These are phyloP conservation scores for Diadegma fenestrale DNA, from an alignment of 2,888 invertebrate genomes.

Conservation along the genomic window DNA sequence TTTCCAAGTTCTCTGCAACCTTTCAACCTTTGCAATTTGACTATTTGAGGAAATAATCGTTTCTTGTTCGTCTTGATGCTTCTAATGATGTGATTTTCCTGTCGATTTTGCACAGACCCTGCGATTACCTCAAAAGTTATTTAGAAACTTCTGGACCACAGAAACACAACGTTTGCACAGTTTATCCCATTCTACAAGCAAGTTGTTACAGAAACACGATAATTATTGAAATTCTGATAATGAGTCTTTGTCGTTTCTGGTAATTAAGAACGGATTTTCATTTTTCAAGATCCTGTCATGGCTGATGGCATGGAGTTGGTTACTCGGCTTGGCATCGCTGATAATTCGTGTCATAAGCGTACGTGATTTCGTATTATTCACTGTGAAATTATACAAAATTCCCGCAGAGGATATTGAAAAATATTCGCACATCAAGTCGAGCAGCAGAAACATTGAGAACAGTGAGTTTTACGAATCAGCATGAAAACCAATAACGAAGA, in stretches of 20 bases:
- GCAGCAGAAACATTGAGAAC: slow-evolving; percentile 40
- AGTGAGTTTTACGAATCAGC: slow-evolving; percentile 45
- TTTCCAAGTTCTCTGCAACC: neutral
- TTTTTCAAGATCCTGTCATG: slow-evolving; percentile 70
- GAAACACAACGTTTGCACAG: slow-evolving; percentile 64
- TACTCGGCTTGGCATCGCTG: slow-evolving; percentile 70
- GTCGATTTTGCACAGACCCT: slow-evolving; percentile 69
- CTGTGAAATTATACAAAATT: slow-evolving; percentile 72
- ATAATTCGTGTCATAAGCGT: slow-evolving; percentile 69
- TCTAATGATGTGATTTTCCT: neutral
- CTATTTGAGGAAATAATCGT: neutral
- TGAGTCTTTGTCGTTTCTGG: neutral
- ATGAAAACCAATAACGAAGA: neutral
- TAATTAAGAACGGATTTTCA: neutral
- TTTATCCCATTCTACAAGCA: slow-evolving; percentile 70
- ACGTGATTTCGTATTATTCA: slow-evolving; percentile 75
- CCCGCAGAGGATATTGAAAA: slow-evolving; percentile 28
- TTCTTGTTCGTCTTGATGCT: neutral
- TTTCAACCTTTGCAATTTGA: neutral
- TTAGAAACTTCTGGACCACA: slow-evolving; percentile 58
- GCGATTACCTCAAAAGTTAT: slow-evolving; percentile 70
- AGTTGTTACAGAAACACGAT: neutral
- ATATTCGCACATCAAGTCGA: neutral
- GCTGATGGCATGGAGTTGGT: slow-evolving; percentile 76
- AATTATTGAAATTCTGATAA: neutral